Conservation (phyloP, 92 coral and sea anemone species). For the Metridium senile region DNA sequence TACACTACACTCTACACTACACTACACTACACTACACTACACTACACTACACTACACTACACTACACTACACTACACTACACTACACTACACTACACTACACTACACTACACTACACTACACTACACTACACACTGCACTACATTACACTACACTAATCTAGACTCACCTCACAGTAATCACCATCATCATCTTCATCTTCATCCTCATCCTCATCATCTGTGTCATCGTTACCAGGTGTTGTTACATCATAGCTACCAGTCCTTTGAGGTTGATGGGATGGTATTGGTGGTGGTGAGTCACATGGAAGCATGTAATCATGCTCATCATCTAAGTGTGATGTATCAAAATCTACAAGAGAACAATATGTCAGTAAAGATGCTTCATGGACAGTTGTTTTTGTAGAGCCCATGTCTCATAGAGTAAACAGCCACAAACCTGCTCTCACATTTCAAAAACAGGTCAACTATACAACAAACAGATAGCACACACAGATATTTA, state of each 20-base stretch:
- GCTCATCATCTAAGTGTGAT: constrained; percentile 44
- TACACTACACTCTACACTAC: too few relatives aligned
- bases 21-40: too few relatives aligned
- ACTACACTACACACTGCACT: too few relatives aligned
- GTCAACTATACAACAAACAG: too few relatives aligned
- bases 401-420: neutral
- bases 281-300: constrained; percentile 33
- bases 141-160: too few relatives aligned
- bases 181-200: constrained; percentile 10
- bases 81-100: too few relatives aligned
- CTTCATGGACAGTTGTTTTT: neutral
- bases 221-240: constrained; percentile 2
- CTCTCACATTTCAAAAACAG: too few relatives aligned
- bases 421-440: too few relatives aligned
- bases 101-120: too few relatives aligned
- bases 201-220: constrained; percentile 17
- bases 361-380: neutral
- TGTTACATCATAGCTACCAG: constrained; percentile 18
- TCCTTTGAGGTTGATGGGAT: neutral
- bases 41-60: too few relatives aligned
- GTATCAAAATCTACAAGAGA: constrained; percentile 14
- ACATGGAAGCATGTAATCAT: constrained; percentile 27
- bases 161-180: constrained; percentile 15
- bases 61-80: too few relatives aligned
- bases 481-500: too few relatives aligned